Evolutionary conservation across 30 jellyfish, hydroid and myxozoan species (phyloP).

Genomic region (Aurelia aurita complex sp. Pacific): DNA sequence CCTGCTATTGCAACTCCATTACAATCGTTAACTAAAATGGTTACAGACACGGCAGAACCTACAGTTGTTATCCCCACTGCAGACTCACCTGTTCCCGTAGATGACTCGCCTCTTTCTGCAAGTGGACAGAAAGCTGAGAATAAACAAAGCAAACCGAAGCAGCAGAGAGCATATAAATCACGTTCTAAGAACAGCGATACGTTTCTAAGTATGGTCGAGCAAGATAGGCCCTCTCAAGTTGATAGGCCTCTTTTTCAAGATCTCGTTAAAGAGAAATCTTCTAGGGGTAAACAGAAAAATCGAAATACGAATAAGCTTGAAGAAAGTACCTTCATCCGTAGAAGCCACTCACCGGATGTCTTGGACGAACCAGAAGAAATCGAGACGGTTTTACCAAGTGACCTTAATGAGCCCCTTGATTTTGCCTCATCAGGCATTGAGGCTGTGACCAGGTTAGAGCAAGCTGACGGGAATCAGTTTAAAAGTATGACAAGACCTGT

Average conservation of each 20-base stretch:
- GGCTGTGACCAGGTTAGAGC: not conserved
- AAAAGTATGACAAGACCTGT: not conserved
- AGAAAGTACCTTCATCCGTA: not conserved
- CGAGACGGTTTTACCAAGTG: constrained; percentile 2
- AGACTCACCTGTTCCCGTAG: not conserved
- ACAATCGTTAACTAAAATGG: constrained; percentile 50
- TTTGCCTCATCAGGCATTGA: constrained; percentile 8
- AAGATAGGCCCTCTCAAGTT: constrained; percentile 84
- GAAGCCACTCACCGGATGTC: not conserved
- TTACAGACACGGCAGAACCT: constrained; percentile 21
- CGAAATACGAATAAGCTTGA: constrained; percentile 8
- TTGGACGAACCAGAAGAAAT: not conserved
- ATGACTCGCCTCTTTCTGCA: not conserved
- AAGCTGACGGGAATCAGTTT: not conserved
- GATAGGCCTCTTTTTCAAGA: constrained; percentile 53
- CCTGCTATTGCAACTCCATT: constrained; percentile 21
- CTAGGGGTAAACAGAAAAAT: constrained; percentile 14
- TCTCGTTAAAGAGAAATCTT: constrained; percentile 34
- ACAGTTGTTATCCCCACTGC: not conserved
- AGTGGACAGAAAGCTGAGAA: constrained; percentile 12
- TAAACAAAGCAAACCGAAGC: constrained; percentile 17
- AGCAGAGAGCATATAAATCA: constrained; percentile 41
- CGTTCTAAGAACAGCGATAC: constrained; percentile 16
- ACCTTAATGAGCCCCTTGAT: constrained; percentile 48
- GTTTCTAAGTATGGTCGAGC: constrained; percentile 88